Conservation (phyloP, 2,113 vertebrate species). For the Dipodomys stephensi region DNA sequence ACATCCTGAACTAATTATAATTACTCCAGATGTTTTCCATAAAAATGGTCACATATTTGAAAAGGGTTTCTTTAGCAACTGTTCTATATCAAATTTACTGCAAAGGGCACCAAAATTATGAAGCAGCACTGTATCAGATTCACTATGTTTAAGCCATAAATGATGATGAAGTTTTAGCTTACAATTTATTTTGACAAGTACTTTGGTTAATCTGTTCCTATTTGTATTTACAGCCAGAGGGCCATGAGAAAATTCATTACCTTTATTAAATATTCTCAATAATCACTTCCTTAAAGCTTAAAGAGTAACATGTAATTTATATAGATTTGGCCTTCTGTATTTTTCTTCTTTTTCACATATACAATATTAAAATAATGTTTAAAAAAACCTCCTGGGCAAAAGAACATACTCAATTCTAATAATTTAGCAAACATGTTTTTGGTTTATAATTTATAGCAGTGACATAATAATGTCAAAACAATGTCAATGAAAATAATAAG, state of each 20-base stretch:
- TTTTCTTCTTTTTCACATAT: not conserved
- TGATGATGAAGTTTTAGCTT: slow-evolving; percentile 88
- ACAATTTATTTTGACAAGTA: slow-evolving; percentile 89
- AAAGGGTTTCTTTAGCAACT: slow-evolving; percentile 88
- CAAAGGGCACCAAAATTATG: slow-evolving; percentile 87
- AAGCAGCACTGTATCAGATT: slow-evolving; percentile 88
- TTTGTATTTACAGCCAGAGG: slow-evolving; percentile 83
- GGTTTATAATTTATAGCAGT: slow-evolving; percentile 47
- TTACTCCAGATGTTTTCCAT: slow-evolving; percentile 89
- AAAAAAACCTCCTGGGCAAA: slow-evolving; percentile 23
- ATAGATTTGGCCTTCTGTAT: not conserved
- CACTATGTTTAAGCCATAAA: slow-evolving; percentile 82
- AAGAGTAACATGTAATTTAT: slow-evolving; percentile 28
- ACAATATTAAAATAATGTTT: not conserved
- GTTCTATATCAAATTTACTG: slow-evolving; percentile 90
- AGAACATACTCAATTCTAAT: not conserved
- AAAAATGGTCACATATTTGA: slow-evolving; percentile 88
- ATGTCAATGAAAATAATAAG: slow-evolving; percentile 45
- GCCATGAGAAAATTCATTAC: slow-evolving; percentile 85
- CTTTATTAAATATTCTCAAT: slow-evolving; percentile 84
- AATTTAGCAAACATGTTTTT: slow-evolving; percentile 29
- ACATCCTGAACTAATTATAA: slow-evolving; percentile 90
- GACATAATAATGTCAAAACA: slow-evolving; percentile 44
- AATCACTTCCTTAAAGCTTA: slow-evolving; percentile 61
- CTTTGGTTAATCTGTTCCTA: slow-evolving; percentile 83